Evolutionary conservation across 2,797 vertebrate genomes (phyloP), one percentile per base, ranked within the genome.

Genomic region (Sorex maritimensis): DNA sequence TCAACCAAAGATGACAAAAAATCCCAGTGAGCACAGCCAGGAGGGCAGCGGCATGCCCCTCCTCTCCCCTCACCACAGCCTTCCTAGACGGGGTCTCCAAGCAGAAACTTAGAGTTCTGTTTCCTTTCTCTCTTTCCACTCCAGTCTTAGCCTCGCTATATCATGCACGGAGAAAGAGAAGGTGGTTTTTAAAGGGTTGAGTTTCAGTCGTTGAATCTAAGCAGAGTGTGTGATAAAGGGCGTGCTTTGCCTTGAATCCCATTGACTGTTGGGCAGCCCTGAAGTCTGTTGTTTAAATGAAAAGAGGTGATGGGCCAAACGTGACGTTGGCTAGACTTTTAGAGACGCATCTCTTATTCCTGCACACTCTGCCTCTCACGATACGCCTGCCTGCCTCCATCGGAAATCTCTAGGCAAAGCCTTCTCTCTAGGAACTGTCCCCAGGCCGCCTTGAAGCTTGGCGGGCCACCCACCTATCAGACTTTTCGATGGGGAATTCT

Each of bases 131-230:
- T 86, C 52, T 78, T 81, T 88, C 69, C 81, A 63, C 68, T 78
- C 49, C 73, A 55, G 79, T 84, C 63, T 88, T 46, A 85, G 71
- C 81, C 15, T 79, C 61, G 68, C 11, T 68, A 86, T 46, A 81
- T 14, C 28, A 38, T 95, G 28, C 84, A 91, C 80, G 44, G 63
- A 92, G 46, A 82, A 52, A 91, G 92, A 89, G 28, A 83, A 0
- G 19, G 65, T 86, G 24, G 52, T 91, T 95, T 65, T 46, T 88
- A 91, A 89, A 24, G 28, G 24, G 65, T 78, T 77, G 61, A 73
- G 80, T 90, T 94, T 86, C 93, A 84, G 92, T 95, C 65, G 91
- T 72, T 91, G 61, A 73, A 63, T 79, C 79, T 91, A 69, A 88
- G 86, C 81, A 61, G 88, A 89, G 85, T 77, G 28, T 86, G 94